Percentiles rank a stretch among this genome's conserved stretches.
These are phyloP conservation scores for Lathronympha strigana DNA, from an alignment of 2,888 invertebrate genomes.

Conservation along the genomic window DNA sequence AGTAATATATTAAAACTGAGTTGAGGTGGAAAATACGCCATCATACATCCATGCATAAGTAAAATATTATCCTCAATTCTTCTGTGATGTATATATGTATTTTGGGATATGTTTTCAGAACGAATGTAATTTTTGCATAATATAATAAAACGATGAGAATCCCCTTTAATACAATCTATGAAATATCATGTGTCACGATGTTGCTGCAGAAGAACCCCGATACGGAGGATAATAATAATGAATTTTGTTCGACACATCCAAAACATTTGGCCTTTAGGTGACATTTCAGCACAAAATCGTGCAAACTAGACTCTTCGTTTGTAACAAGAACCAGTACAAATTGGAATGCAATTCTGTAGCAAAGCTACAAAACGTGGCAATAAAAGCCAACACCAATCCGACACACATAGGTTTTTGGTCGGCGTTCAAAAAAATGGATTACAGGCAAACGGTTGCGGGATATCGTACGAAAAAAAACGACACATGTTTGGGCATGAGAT, in stretches of 20 bases:
- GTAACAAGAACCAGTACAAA: conserved; percentile 21
- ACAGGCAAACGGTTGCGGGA: no score
- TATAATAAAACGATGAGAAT: background rate
- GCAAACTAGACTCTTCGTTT: conserved; percentile 9
- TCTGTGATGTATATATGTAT: background rate
- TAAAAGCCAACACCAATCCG: background rate
- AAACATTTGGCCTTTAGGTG: conserved; percentile 26
- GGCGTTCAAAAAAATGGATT: conserved; percentile 1
- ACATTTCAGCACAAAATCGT: conserved; percentile 16
- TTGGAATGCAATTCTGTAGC: conserved; percentile 27
- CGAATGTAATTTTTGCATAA: background rate
- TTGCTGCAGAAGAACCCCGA: background rate
- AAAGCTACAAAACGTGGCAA: background rate
- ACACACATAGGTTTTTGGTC: background rate
- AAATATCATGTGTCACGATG: background rate
- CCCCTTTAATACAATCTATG: background rate
- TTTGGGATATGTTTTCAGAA: no score
- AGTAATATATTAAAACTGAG: background rate
- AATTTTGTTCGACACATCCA: conserved; percentile 5
- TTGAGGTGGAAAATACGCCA: background rate
- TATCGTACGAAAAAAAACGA: no score
- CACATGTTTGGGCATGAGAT: background rate
- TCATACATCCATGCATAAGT: background rate
- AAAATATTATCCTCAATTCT: background rate
- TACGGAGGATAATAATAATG: background rate